Evolutionary conservation across 2,113 vertebrate species (phyloP), one percentile per base, ranked within the genome.

Genomic region (Eulemur rufifrons): DNA sequence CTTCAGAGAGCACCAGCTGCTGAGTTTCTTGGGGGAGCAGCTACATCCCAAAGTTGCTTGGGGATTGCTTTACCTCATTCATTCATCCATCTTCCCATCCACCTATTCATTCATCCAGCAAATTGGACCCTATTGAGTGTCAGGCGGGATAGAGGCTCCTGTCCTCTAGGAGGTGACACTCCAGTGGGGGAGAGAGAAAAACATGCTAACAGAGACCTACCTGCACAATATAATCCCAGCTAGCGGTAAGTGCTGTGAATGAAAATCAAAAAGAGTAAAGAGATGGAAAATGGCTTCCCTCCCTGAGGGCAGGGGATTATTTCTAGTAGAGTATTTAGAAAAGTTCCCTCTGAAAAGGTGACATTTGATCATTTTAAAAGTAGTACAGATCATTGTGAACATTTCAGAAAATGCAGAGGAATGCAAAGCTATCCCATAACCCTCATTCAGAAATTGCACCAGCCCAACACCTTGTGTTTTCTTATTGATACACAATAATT

Each of bases 201-300:
- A 23, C 14, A 56, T 34, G 21, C 6, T n/a, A 23, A 45, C 89
- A 20, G 5, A 47, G 17, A 12, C 63, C 85, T 42, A 23, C 27
- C 64, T 7, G 12, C 13, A 2, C 2, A 1, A 5, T 12, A 0
- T 0, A 23, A 8, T 21, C 34, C 77, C 25, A 15, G 50, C 29
- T 0, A 25, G 45, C 2, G 8, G 9, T 8, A 1, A 1, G 9
- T 1, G 56, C 15, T 0, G 0, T 0, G 1, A 5, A 10, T 3
- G 39, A 42, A 61, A 66, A 74, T 11, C 20, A 12, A 13, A 45
- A 6, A 2, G 17, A 18, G 14, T 39, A 12, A 83, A 17, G 15
- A 6, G 9, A 15, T 3, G 4, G 20, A 37, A 20, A 13, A 11
- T 0, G 15, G 14, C 21, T 52, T 39, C 54, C 52, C 21, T 27